Evolutionary conservation across 2,113 vertebrate genomes (phyloP), one percentile per base, ranked within the genome.

Genomic region (Sigmodon hispidus): DNA sequence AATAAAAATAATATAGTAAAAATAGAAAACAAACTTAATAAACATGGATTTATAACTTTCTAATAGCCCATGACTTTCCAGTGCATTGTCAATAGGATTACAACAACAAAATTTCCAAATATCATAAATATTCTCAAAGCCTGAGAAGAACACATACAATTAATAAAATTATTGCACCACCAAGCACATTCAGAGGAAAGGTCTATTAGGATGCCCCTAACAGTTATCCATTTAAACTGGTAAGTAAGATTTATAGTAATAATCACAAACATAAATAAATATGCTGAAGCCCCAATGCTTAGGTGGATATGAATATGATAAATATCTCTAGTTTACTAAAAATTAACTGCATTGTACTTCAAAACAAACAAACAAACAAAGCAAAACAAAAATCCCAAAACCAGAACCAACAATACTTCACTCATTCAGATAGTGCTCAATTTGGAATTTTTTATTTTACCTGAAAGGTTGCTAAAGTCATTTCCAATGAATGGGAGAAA

Each of bases 221-320:
- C 1, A 93, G 50, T 15, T 24, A 63, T 83, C 26, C 67, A 89
- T 34, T 67, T 87, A 55, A 34, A 91, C 6, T 85, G 5, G 55
- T 40, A 52, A 87, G 75, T 40, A 52, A 87, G 75, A 83, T 31
- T 61, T 93, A 50, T 16, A 88, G 73, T n/a, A 40, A 40, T 86
- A 81, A 95, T 86, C 19, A 8, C 79, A 76, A 77, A 89, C 45
- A 95, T 22, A n/a, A n/a, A 26, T 65, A 96, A 76, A 77, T 83
- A 77, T 40, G 31, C 48, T 67, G 0, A 94, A 59, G 40, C 85
- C 29, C 19, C 65, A 89, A 55, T 87, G 55, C 48, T 95, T 55
- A 79, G 34, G 26, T 61, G 16, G 34, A 86, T 2, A 22, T 65
- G 80, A 91, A 86, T 50, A 86, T 2, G 65, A 31, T n/a, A 75